Base-by-base conservation (phyloP, 2,113 vertebrate genomes). In the Puntigrus tetrazona region DNA sequence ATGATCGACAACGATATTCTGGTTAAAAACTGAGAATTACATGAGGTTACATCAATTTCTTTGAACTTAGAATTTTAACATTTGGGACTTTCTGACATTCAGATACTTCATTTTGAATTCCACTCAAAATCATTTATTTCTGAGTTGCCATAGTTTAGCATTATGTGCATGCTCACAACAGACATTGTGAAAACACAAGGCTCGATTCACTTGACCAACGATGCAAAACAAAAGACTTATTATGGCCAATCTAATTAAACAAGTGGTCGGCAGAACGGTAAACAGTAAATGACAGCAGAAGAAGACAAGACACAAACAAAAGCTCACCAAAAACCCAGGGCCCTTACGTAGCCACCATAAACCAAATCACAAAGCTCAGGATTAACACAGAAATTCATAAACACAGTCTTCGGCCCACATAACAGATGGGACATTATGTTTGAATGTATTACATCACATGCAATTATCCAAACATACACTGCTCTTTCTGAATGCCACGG, bases 401-500 rank as follows among this genome's bases (percentile, higher is more conserved):
- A 80, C 59, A 27, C 57, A 57, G 29, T 36, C 18, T 10, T n/a
- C n/a, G 14, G 34, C 55, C 31, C 36, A 63, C 36, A 43, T 29
- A 63, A 79, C 55, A 79, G 55, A 63, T 10, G 41, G 38, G 27
- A 31, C 59, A 80, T 38, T 27, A 59, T 65, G 59, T 45, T 63
- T 29, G 63, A 27, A 80, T 80, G 9, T 43, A 34, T 34, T n/a
- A 69, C 43, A 34, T n/a, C 38, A 25, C 16, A 31, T 65, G 41
- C 36, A 80, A 34, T 55, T 11, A 73, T 84, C 20, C 22, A 31
- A 9, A 14, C 25, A 14, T 34, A 72, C 76, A 84, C 29, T 36
- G 57, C 36, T 41, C 31, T 7, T 31, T 29, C 18, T 84, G 34
- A 73, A 87, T 69, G 70, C 36, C 27, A 67, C 29, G n/a, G 83